Evolutionary conservation across 2,888 invertebrate genomes (phyloP), one percentile per base, ranked within the genome.

Genomic region (Pogonocherus hispidulus): DNA sequence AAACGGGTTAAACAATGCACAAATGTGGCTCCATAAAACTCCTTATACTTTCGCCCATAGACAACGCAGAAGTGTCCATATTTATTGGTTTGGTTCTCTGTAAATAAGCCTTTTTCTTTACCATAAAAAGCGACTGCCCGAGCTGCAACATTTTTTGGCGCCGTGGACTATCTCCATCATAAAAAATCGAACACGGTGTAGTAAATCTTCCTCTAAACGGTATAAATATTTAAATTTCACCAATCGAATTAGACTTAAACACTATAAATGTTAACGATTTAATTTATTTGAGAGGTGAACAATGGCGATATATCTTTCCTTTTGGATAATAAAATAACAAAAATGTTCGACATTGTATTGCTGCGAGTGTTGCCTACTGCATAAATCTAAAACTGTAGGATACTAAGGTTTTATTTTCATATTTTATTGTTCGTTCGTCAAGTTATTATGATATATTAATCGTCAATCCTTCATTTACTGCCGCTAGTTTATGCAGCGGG

Each of bases 111-210:
- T 19, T 63, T 54, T 63, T 46, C 27, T 41, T 35, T 35, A 37
- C 52, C 73, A 71, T 72, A 79, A 81, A 80, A 78, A 77, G 72
- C 75, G 20, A 37, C 70, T 77, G 70, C 77, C 75, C 75, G 77
- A 72, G 71, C 72, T 75, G 77, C 79, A 78, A 77, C 75, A 73
- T 77, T 78, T 56, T 78, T 76, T 76, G 81, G 81, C 81, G 80
- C 81, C 81, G 78, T 69, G 75, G 76, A 69, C 76, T 80, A 80
- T 82, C 80, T 80, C 77, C 78, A 79, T 80, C 78, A 78, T 78
- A 78, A 79, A 79, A 79, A 79, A 71, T 71, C 70, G 41, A 62
- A 46, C 19, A 46, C 44, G 66, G 66, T 70, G 67, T 63, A 71
- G 70, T 77, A 76, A 78, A 77, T 77, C 78, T 78, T 70, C 63